Base-by-base conservation (phyloP, 2,113 vertebrate species). In the Lamprotornis superbus region DNA sequence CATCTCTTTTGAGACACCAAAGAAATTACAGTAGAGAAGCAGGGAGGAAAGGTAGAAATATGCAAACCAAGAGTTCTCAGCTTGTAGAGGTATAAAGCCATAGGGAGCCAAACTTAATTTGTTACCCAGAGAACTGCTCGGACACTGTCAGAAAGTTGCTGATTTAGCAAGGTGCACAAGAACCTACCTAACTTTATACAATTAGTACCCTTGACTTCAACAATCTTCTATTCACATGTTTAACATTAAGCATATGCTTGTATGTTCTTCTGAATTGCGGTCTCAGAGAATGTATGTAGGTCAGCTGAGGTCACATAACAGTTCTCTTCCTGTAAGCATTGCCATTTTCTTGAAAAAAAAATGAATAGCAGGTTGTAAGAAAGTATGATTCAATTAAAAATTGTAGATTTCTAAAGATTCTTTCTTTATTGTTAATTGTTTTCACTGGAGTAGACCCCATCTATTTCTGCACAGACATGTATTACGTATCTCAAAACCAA, bases 311-410 rank as follows among this genome's bases (percentile, higher is more conserved):
- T 91, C 68, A 89, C 67, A 63, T 53, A 94, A 63, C 28, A 49
- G 59, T 76, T 88, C 76, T 44, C 31, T 55, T 85, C 24, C 33
- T 83, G 25, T 95, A 91, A 87, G 57, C 64, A 47, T 27, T 85
- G 73, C 28, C 40, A 18, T 94, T 94, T 85, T 57, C 39, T 56
- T 96, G 40, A 94, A 79, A 95, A 79, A 95, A 87, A 11, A 83
- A 93, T 74, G 23, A 93, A 88, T 78, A 79, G 63, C 21, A 63
- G 19, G n/a, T 69, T 90, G 23, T 59, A 74, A 90, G 86, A 87
- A 94, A 71, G 11, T 37, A 56, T 12, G n/a, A 77, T 89, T 83
- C 73, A 57, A 35, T 77, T 83, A 53, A 83, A 82, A 83, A 85
- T 63, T 35, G 19, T 55, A 57, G 20, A 16, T 87, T 95, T 94